phyloP scores from a whole-genome alignment of 2,888 invertebrate genomes.

The Machimus atricapillus region DNA sequence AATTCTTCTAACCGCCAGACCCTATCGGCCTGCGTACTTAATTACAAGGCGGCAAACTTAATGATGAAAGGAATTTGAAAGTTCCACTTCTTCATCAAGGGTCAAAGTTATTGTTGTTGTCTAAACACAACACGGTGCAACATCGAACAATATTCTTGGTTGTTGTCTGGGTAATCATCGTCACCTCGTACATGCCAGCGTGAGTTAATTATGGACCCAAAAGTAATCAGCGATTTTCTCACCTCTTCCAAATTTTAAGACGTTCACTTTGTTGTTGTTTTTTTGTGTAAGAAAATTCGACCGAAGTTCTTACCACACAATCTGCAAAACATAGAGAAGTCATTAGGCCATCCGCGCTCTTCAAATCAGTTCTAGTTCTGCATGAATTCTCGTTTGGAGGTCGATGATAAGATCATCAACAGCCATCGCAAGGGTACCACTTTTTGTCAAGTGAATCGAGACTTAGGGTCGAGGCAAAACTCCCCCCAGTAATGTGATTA shows the following conservation, averaged over 20 bases:
- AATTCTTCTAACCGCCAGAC: background rate
- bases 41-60: constrained; percentile 43
- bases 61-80: constrained; percentile 45
- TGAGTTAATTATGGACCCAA: constrained; percentile 13
- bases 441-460: background rate
- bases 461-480: background rate
- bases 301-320: background rate
- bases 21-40: constrained; percentile 19
- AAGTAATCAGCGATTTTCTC: constrained; percentile 39
- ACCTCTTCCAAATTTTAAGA: constrained; percentile 27
- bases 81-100: constrained; percentile 44
- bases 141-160: background rate
- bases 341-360: constrained; percentile 1
- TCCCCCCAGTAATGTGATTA: constrained; percentile 39
- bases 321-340: background rate
- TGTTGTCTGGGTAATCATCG: background rate
- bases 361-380: background rate
- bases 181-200: background rate
- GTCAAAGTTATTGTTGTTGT: constrained; percentile 18
- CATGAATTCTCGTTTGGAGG: constrained; percentile 8
- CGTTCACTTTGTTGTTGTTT: constrained; percentile 40
- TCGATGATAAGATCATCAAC: constrained; percentile 23
- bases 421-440: background rate
- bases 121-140: background rate
- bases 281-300: background rate